Percentiles rank a stretch among this genome's conserved stretches.
Evolutionary conservation across 2,797 vertebrate species (phyloP).

Genomic region (Clarias platycephalus): DNA sequence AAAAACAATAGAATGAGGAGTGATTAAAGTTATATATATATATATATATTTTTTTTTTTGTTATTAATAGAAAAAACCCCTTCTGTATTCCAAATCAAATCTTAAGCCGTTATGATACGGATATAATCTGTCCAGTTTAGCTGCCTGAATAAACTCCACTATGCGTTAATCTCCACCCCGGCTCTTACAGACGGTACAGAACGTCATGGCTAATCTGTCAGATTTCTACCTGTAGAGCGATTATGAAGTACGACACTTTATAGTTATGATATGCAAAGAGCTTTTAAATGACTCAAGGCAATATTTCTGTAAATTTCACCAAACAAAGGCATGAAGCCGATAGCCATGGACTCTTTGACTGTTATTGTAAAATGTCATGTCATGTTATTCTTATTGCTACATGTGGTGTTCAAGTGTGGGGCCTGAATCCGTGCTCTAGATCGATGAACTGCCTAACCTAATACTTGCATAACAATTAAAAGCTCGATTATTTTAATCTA

Average conservation of each 20-base stretch:
- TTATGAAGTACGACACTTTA: constrained; percentile 34
- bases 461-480: neutral
- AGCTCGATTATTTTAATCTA: neutral
- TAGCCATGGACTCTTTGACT: constrained; percentile 79
- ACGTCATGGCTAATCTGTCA: neutral
- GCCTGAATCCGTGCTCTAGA: neutral
- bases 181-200: constrained; percentile 38
- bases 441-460: constrained; percentile 28
- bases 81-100: constrained; percentile 2
- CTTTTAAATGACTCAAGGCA: constrained; percentile 55
- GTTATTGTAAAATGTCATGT: constrained; percentile 69
- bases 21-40: neutral
- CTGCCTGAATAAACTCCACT: neutral
- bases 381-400: constrained; percentile 34
- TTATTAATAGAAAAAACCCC: neutral
- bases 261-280: constrained; percentile 49
- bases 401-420: constrained; percentile 29
- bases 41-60: too few species aligned
- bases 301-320: constrained; percentile 54
- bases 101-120: neutral
- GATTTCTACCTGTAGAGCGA: constrained; percentile 35
- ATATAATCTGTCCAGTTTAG: neutral
- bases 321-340: constrained; percentile 61
- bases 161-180: constrained; percentile 8
- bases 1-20: neutral